Evolutionary conservation across 2,888 invertebrate genomes (phyloP).

Genomic region (Lumbricus terrestris): DNA sequence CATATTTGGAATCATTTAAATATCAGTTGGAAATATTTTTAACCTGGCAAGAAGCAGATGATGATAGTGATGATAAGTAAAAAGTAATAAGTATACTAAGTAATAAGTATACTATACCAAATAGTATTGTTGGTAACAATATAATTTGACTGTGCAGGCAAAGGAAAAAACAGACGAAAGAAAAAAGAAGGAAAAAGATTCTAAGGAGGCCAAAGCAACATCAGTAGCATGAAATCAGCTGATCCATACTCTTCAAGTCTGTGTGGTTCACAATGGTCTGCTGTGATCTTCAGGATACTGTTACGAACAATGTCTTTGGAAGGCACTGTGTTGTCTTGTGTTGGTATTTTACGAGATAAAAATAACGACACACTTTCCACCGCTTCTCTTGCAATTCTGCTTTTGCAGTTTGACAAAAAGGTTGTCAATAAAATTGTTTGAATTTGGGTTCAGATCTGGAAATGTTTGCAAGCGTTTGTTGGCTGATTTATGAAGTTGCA

Average conservation of each 20-base stretch:
- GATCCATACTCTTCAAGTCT: not conserved
- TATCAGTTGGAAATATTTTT: too few relatives aligned
- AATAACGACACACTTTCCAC: not conserved
- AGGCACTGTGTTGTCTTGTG: not conserved
- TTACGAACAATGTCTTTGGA: not conserved
- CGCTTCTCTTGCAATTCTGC: not conserved
- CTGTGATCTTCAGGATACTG: not conserved
- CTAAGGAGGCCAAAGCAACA: not conserved
- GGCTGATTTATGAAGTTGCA: not conserved
- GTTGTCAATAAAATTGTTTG: not conserved
- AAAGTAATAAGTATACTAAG: too few relatives aligned
- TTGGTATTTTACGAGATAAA: not conserved
- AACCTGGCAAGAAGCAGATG: too few relatives aligned
- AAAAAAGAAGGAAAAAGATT: slow-evolving; percentile 6
- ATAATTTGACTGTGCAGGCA: not conserved
- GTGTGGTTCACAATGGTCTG: not conserved
- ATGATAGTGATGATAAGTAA: too few relatives aligned
- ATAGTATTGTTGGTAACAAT: not conserved
- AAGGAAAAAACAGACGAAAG: slow-evolving; percentile 8
- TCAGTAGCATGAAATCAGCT: not conserved
- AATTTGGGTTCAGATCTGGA: not conserved
- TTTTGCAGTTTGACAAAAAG: not conserved
- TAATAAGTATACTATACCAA: not conserved
- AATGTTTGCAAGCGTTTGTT: not conserved
- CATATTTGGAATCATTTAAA: too few relatives aligned